Conservation (phyloP, 2,888 invertebrate species). For the Scaptomyza reducta region DNA sequence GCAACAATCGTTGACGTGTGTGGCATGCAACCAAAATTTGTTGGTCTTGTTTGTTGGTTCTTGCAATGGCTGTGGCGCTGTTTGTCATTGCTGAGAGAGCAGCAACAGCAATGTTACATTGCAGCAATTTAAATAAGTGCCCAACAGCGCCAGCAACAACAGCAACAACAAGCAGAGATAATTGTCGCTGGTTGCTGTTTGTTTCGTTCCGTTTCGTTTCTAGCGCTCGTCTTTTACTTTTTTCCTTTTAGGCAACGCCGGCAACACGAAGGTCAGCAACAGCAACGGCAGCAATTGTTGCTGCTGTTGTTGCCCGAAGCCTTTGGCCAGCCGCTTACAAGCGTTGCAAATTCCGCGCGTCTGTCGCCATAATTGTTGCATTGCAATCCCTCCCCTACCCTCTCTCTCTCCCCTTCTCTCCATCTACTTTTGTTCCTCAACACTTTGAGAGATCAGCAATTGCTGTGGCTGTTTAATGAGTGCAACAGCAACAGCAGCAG, state of each 20-base stretch:
- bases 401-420: background rate
- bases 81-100: slow-evolving; percentile 43
- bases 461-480: slow-evolving; percentile 69
- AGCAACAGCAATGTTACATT: slow-evolving; percentile 42
- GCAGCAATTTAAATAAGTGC: slow-evolving; percentile 75
- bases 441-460: slow-evolving; percentile 55
- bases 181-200: slow-evolving; percentile 61
- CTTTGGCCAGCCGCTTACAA: slow-evolving; percentile 78
- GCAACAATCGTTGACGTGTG: slow-evolving; percentile 58
- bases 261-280: slow-evolving; percentile 64
- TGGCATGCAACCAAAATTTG: slow-evolving; percentile 72
- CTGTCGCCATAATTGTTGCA: slow-evolving; percentile 77
- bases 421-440: slow-evolving; percentile 29
- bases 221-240: slow-evolving; percentile 61
- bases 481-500: slow-evolving; percentile 31
- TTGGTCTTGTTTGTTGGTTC: slow-evolving; percentile 34
- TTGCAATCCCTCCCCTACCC: slow-evolving; percentile 17
- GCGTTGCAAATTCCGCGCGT: slow-evolving; percentile 72
- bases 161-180: slow-evolving; percentile 43
- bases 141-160: slow-evolving; percentile 45
- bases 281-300: slow-evolving; percentile 42
- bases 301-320: slow-evolving; percentile 40
- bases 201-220: slow-evolving; percentile 51
- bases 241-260: slow-evolving; percentile 38
- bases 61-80: slow-evolving; percentile 13